Conservation (phyloP, 2,797 vertebrate species). For the Natrix natrix region DNA sequence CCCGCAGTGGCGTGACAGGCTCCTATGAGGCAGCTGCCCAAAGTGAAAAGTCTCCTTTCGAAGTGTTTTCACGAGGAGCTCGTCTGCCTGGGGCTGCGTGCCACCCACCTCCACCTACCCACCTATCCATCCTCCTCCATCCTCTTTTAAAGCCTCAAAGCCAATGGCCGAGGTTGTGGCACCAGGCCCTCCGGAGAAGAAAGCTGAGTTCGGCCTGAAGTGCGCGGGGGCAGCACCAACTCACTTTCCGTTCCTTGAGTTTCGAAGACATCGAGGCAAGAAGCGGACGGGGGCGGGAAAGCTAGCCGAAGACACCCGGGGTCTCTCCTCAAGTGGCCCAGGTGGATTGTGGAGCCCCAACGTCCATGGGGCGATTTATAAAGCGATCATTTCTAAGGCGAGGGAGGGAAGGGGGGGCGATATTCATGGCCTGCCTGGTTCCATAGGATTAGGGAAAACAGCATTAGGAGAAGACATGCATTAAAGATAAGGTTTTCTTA, state of each 20-base stretch:
- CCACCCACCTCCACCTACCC: not conserved
- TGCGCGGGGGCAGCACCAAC: slow-evolving; percentile 27
- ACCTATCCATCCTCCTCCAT: not conserved
- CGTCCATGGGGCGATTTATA: slow-evolving; percentile 79
- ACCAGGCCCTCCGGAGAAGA: not conserved
- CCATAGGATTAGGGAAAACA: slow-evolving; percentile 86
- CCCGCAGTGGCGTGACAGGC: not conserved
- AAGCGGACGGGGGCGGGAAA: slow-evolving; percentile 34
- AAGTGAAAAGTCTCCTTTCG: not conserved
- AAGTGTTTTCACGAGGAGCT: not conserved
- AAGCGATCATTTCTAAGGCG: slow-evolving; percentile 77
- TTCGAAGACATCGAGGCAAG: slow-evolving; percentile 84
- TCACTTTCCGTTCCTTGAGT: slow-evolving; percentile 93
- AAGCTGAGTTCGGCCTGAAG: not conserved
- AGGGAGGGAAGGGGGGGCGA: slow-evolving; percentile 65
- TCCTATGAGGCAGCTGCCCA: not conserved
- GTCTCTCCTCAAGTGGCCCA: slow-evolving; percentile 58
- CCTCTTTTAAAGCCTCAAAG: not conserved
- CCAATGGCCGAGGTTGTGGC: not conserved
- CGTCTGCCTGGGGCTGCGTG: not conserved
- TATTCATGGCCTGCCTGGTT: slow-evolving; percentile 88
- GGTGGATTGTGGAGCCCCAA: slow-evolving; percentile 71
- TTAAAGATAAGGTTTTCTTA: slow-evolving; percentile 87
- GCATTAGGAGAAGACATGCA: slow-evolving; percentile 81
- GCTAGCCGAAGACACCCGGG: slow-evolving; percentile 19